Conservation (phyloP, 2,113 vertebrate species). For the Ammodytes marinus region DNA sequence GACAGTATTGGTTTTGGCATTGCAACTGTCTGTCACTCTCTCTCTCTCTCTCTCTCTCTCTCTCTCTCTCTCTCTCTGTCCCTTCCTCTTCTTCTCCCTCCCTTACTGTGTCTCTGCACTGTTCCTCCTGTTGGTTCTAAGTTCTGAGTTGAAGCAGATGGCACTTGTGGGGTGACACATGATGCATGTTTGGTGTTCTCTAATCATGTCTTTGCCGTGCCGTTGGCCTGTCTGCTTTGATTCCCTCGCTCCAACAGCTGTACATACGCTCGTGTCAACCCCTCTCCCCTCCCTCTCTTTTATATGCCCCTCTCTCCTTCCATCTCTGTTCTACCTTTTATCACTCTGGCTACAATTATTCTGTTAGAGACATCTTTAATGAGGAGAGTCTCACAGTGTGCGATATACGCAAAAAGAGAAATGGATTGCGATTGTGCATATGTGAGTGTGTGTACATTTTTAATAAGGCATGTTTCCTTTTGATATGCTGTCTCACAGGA, state of each 20-base stretch:
- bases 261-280: slow-evolving; percentile 13
- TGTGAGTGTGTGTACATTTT: slow-evolving; percentile 27
- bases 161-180: slow-evolving; percentile 54
- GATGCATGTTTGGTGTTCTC: slow-evolving; percentile 61
- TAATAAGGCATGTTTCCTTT: slow-evolving; percentile 51
- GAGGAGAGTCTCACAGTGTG: slow-evolving; percentile 7
- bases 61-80: not conserved
- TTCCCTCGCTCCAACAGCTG: slow-evolving; percentile 50
- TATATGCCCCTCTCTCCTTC: not conserved
- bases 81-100: not conserved
- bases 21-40: not conserved
- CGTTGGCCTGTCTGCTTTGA: slow-evolving; percentile 55
- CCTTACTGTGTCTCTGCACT: not conserved
- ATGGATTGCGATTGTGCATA: not conserved
- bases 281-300: not conserved
- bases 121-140: slow-evolving; percentile 7
- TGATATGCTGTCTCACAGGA: slow-evolving; percentile 29
- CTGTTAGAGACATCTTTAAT: slow-evolving; percentile 14
- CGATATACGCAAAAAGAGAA: slow-evolving; percentile 29
- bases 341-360: slow-evolving; percentile 5
- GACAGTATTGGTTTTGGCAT: not conserved
- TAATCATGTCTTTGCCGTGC: slow-evolving; percentile 64
- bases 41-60: not conserved
- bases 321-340: slow-evolving; percentile 15
- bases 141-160: slow-evolving; percentile 56